Conservation (phyloP, 2,888 invertebrate species). For the Clepsis dumicolana region DNA sequence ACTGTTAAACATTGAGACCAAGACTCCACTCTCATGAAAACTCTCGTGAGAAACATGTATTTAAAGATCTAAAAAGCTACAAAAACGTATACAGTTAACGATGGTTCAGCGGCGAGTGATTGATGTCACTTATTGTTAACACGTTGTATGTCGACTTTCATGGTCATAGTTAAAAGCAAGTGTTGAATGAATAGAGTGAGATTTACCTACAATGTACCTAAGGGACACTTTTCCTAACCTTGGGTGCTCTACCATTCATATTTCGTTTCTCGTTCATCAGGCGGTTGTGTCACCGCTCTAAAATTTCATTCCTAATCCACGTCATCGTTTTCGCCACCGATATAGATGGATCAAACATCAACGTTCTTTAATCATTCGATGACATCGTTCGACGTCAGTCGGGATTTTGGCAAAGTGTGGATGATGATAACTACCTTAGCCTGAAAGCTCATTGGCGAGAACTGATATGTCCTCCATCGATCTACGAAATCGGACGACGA, state of each 20-base stretch:
- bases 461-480: neutral
- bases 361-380: too few relatives aligned
- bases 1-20: slow-evolving; percentile 5
- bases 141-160: neutral
- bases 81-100: neutral
- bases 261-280: too few relatives aligned
- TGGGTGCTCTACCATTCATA: neutral
- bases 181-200: slow-evolving; percentile 3
- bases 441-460: neutral
- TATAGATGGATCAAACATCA: too few relatives aligned
- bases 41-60: neutral
- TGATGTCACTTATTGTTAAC: neutral
- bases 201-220: neutral
- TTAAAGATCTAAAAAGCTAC: neutral
- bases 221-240: neutral
- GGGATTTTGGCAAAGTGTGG: too few relatives aligned
- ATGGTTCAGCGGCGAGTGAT: neutral
- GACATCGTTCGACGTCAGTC: too few relatives aligned
- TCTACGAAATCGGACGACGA: neutral
- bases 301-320: too few relatives aligned
- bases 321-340: too few relatives aligned
- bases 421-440: too few relatives aligned
- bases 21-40: neutral
- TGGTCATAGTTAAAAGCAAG: neutral
- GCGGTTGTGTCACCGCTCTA: too few relatives aligned